Percentiles rank a stretch among this genome's conserved stretches.
These are phyloP conservation scores for Pseudorectes ferrugineus DNA, from an alignment of 2,113 vertebrate genomes.

Conservation along the genomic window DNA sequence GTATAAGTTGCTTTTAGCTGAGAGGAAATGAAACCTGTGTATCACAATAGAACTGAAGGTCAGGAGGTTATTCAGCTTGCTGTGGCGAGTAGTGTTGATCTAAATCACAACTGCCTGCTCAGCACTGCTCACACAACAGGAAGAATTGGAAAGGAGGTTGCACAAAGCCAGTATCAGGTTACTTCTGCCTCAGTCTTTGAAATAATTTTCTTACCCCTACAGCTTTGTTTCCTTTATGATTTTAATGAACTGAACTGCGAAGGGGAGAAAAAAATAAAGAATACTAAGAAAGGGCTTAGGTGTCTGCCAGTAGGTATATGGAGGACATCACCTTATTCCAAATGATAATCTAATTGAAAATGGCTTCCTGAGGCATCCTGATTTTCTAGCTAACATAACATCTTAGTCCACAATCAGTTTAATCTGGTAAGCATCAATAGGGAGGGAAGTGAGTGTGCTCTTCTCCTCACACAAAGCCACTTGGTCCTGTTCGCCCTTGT, in stretches of 20 bases:
- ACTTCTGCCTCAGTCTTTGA: not conserved
- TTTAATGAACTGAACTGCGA: slow-evolving; percentile 28
- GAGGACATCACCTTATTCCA: not conserved
- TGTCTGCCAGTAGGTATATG: not conserved
- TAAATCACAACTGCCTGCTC: slow-evolving; percentile 24
- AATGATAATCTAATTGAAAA: not conserved
- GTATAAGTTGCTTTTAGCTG: not conserved
- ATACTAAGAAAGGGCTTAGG: not conserved
- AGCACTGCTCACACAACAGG: slow-evolving; percentile 12
- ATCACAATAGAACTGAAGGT: slow-evolving; percentile 39
- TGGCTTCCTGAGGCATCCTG: not conserved
- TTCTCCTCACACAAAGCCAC: not conserved
- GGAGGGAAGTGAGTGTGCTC: not conserved
- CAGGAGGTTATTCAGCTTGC: slow-evolving; percentile 39
- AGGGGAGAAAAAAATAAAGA: not conserved
- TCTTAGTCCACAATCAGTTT: not conserved
- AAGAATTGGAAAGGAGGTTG: slow-evolving; percentile 38
- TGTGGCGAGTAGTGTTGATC: slow-evolving; percentile 41
- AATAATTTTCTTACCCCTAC: slow-evolving; percentile 10
- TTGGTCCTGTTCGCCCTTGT: not conserved
- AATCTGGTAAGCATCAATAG: not conserved
- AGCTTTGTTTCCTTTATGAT: slow-evolving; percentile 32
- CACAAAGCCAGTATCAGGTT: not conserved
- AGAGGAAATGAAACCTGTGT: slow-evolving; percentile 10
- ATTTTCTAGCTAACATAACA: not conserved